Evolutionary conservation across 1,140 invertebrate genomes (phyloP), one percentile per base, ranked within the genome.

Genomic region (Phymastichus coffea): DNA sequence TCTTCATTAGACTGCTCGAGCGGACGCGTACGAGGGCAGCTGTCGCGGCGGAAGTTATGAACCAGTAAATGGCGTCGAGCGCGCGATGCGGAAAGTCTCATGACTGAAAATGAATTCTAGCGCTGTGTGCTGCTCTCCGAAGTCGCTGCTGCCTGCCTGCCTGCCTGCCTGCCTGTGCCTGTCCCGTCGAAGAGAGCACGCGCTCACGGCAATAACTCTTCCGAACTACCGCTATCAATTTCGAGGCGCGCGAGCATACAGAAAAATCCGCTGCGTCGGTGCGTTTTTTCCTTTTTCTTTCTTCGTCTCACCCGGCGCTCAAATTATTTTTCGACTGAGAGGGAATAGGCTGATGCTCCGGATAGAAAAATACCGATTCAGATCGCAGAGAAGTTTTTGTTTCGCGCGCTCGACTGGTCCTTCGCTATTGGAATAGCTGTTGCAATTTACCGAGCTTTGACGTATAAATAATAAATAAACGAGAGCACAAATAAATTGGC

Each of bases 371-470:
- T n/a, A n/a, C n/a, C n/a, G n/a, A n/a, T n/a, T n/a, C n/a, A n/a
- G n/a, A n/a, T n/a, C n/a, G n/a, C n/a, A n/a, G n/a, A n/a, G n/a
- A n/a, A n/a, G 14, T 44, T 51, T 25, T 22, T 9, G 17, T 7
- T 10, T 25, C 41, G 1, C 41, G 20, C 22, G 7, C 17, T 0
- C 1, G 70, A 74, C 66, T 69, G 60, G 61, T 46, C 54, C 54
- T 63, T 69, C 64, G 68, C 66, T 76, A 76, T 76, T 73, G 28
- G 28, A 33, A 12, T 33, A 33, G 6, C 6, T 33, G 70, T 68
- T 71, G 61, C 69, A 72, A 78, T 76, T 78, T 76, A 73, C 70
- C n/a, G 73, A 68, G 68, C 68, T 69, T 69, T 66, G 66, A 57
- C 57, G n/a, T n/a, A n/a, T n/a, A n/a, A n/a, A n/a, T n/a, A n/a